Conservation (phyloP, 2,797 vertebrate species). For the Danionella dracula region DNA sequence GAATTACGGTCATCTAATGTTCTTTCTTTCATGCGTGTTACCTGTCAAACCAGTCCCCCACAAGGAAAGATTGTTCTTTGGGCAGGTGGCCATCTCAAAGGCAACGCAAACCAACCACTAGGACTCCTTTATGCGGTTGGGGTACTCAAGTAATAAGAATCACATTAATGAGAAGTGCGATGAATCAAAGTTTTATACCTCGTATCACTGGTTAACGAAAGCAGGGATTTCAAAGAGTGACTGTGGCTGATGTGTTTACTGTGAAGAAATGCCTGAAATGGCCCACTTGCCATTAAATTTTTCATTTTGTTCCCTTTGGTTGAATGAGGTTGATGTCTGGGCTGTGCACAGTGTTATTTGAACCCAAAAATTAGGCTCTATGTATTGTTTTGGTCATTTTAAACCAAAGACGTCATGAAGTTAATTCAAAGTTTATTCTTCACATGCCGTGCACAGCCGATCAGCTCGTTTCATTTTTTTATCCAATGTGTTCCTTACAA, state of each 20-base stretch:
- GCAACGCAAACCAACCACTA: constrained; percentile 52
- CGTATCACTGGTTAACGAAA: constrained; percentile 64
- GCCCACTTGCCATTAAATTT: neutral
- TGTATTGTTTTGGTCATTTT: neutral
- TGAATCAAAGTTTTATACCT: constrained; percentile 63
- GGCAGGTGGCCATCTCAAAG: constrained; percentile 53
- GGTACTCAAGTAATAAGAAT: constrained; percentile 38
- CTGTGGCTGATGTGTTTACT: constrained; percentile 67
- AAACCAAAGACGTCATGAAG: constrained; percentile 2
- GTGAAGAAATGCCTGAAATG: constrained; percentile 29
- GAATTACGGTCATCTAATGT: constrained; percentile 37
- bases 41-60: constrained; percentile 43
- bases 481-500: neutral
- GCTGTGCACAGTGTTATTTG: too few species aligned
- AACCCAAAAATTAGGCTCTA: neutral
- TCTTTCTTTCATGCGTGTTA: constrained; percentile 29
- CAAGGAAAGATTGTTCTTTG: constrained; percentile 54
- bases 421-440: neutral
- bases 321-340: neutral
- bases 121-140: constrained; percentile 21
- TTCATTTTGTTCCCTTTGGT: neutral
- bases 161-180: neutral
- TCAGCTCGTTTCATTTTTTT: neutral
- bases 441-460: neutral
- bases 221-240: constrained; percentile 62